Evolutionary conservation across 2,797 vertebrate species (phyloP), one percentile per base, ranked within the genome.

Genomic region (Pantherophis vulpinus): DNA sequence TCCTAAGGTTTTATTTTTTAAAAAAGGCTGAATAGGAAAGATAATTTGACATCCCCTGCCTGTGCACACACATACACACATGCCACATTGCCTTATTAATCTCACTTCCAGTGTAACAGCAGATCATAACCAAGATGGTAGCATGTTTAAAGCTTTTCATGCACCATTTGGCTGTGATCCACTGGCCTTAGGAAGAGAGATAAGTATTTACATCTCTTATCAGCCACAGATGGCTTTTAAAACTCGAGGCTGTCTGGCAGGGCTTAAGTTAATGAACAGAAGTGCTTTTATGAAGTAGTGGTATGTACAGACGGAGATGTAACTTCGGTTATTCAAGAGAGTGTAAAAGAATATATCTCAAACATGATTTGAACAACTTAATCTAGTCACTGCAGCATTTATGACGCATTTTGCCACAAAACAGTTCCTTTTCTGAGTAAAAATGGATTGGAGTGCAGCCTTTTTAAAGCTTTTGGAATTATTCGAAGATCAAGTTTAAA

Each of bases 261-360:
- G 91, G 93, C 96, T 95, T 96, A 95, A 95, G 93, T 92, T 96
- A 96, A 96, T 95, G 92, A 96, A 96, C 92, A 96, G 92, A 97
- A 96, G 93, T 96, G 93, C 89, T 96, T 96, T 95, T 95, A 95
- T 95, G 93, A 94, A 95, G 92, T 96, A 94, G 95, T 93, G 95
- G 93, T 95, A 95, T 96, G 93, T 95, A 88, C 12, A 94, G 89
- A 74, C 79, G 95, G 93, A 93, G 88, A 96, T 59, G 51, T 90
- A 94, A 94, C 94, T 96, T 93, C 93, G 42, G 92, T 95, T 96
- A 94, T 96, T 96, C 86, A 95, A 94, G 90, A 95, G 59, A 93
- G 58, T 90, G 87, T 42, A 94, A 95, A 63, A 93, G 29, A 97
- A 95, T 92, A 97, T 91, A 93, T 94, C 74, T 29, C 27, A 87